Conservation (phyloP, 2,888 invertebrate genomes). For the Argyresthia goedartella region DNA sequence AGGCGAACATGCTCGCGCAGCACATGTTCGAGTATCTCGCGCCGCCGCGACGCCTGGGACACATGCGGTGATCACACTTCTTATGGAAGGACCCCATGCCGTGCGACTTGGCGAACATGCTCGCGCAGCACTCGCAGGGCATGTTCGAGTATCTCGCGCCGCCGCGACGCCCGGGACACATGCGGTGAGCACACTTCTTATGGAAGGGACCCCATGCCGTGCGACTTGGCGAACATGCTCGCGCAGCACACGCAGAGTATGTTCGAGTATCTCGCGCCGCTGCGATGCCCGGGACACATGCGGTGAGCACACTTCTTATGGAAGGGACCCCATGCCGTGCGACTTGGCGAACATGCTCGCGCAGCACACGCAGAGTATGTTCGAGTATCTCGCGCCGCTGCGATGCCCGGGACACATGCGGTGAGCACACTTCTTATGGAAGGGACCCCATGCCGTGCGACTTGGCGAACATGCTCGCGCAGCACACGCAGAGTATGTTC, state of each 20-base stretch:
- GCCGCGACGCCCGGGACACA: slow-evolving; percentile 80
- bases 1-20: slow-evolving; percentile 92
- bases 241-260: slow-evolving; percentile 94
- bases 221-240: slow-evolving; percentile 91
- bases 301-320: background rate
- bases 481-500: slow-evolving; percentile 93
- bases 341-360: slow-evolving; percentile 93
- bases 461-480: slow-evolving; percentile 90
- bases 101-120: slow-evolving; percentile 89
- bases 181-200: slow-evolving; percentile 61
- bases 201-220: slow-evolving; percentile 98
- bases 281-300: slow-evolving; percentile 80
- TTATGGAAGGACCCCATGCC: slow-evolving; percentile 88
- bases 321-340: slow-evolving; percentile 91
- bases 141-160: slow-evolving; percentile 93
- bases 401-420: slow-evolving; percentile 80
- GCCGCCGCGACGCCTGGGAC: slow-evolving; percentile 78
- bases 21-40: slow-evolving; percentile 95
- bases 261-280: slow-evolving; percentile 88
- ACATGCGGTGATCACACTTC: slow-evolving; percentile 33
- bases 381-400: slow-evolving; percentile 84
- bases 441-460: slow-evolving; percentile 95
- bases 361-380: slow-evolving; percentile 92
- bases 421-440: background rate
- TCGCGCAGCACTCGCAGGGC: slow-evolving; percentile 88